Conservation (phyloP, 2,797 vertebrate genomes). For the Melanogrammus aeglefinus region DNA sequence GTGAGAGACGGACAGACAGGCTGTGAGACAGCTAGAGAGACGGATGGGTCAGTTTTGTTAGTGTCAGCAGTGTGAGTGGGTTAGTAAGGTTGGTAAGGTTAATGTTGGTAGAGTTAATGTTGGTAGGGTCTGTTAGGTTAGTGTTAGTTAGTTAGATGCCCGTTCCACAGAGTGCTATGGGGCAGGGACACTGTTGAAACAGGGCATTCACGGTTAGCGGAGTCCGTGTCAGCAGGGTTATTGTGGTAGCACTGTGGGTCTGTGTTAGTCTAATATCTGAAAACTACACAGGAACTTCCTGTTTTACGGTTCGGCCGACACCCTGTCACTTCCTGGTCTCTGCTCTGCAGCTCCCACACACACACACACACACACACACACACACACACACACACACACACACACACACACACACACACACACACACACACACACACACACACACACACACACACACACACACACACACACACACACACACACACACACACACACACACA, state of each 20-base stretch:
- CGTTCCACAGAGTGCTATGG: not conserved
- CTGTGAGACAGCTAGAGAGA: not conserved
- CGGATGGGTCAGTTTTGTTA: not conserved
- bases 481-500: not conserved
- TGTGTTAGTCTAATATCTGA: not conserved
- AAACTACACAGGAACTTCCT: conserved; percentile 3
- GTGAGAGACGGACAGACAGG: too few species aligned
- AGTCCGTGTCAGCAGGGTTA: not conserved
- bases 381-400: not conserved
- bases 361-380: not conserved
- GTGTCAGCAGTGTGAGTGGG: not conserved
- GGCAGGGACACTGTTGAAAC: conserved; percentile 29
- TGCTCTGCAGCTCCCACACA: not conserved
- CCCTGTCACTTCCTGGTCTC: not conserved
- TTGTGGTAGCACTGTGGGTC: not conserved
- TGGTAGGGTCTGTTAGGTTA: not conserved
- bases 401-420: too few species aligned
- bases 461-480: too few species aligned
- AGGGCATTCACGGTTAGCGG: conserved; percentile 19
- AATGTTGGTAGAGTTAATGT: not conserved
- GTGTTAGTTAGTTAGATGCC: not conserved
- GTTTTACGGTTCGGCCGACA: not conserved
- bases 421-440: too few species aligned
- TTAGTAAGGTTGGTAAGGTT: too few species aligned
- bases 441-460: too few species aligned